Evolutionary conservation across 2,888 invertebrate species (phyloP).

Genomic region (Byasa hedistus): DNA sequence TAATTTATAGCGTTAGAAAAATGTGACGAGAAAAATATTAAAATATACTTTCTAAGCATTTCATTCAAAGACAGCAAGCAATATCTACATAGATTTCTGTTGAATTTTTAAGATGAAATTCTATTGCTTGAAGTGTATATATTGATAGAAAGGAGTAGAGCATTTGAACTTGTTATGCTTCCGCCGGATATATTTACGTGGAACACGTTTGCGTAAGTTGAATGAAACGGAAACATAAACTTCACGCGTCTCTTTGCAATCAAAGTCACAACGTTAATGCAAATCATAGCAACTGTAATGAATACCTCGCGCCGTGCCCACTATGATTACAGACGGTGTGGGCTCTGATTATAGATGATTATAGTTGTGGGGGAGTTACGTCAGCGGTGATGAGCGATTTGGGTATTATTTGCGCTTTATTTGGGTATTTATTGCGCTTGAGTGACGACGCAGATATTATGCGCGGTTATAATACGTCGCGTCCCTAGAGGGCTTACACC

Average conservation of each 20-base stretch:
- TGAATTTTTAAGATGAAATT: too few relatives aligned
- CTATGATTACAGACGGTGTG: conserved; percentile 61
- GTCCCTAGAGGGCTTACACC: conserved; percentile 64
- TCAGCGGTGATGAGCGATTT: conserved; percentile 77
- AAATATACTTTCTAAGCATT: not conserved
- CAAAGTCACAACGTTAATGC: conserved; percentile 34
- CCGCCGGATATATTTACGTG: not conserved
- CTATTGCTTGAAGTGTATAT: too few relatives aligned
- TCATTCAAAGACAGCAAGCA: not conserved
- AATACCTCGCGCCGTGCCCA: conserved; percentile 40
- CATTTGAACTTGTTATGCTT: not conserved
- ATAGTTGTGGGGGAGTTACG: conserved; percentile 65
- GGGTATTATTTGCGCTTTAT: conserved; percentile 85
- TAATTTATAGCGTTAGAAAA: conserved; percentile 68
- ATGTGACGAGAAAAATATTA: conserved; percentile 34
- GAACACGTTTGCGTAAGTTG: not conserved
- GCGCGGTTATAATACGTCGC: conserved; percentile 58
- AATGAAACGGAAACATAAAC: conserved; percentile 16
- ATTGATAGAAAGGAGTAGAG: not conserved
- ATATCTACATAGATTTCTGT: too few relatives aligned
- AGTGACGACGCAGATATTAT: conserved; percentile 79
- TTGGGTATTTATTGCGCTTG: conserved; percentile 82
- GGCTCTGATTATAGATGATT: conserved; percentile 65
- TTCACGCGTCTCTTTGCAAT: conserved; percentile 24
- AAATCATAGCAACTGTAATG: conserved; percentile 49